These are phyloP conservation scores for Pandemis cinnamomeana DNA, from an alignment of 2,888 invertebrate genomes.

Conservation along the genomic window DNA sequence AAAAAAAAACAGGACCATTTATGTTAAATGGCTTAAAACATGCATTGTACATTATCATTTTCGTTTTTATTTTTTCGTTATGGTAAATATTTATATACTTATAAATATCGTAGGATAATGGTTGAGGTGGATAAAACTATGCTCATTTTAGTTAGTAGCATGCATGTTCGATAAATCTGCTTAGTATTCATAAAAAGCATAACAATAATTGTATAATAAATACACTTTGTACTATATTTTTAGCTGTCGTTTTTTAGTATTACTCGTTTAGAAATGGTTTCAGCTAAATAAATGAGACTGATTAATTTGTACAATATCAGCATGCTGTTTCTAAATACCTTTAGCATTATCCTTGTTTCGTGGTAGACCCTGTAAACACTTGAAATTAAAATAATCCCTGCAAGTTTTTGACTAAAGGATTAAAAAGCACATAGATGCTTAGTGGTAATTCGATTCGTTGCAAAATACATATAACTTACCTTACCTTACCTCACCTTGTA, in stretches of 20 bases:
- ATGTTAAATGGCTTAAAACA: too few relatives aligned
- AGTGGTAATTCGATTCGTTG: neutral
- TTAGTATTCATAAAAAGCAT: slow-evolving; percentile 26
- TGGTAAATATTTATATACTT: neutral
- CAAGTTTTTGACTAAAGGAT: neutral
- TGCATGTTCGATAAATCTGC: slow-evolving; percentile 30
- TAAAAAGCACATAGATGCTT: neutral
- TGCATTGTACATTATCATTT: too few relatives aligned
- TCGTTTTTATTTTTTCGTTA: neutral
- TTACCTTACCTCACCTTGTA: too few relatives aligned
- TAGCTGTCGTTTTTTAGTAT: neutral
- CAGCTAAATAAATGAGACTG: neutral
- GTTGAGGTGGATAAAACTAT: neutral
- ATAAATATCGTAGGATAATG: neutral
- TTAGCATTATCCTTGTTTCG: neutral
- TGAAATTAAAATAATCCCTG: neutral
- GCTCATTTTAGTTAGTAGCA: neutral
- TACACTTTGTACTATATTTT: neutral
- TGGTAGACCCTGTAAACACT: neutral
- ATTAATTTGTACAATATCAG: neutral
- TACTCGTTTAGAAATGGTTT: neutral
- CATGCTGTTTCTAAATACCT: neutral
- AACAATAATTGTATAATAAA: slow-evolving; percentile 1
- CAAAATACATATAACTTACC: neutral
- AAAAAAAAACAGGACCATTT: neutral